Evolutionary conservation across 2,888 invertebrate genomes (phyloP), one percentile per base, ranked within the genome.

Genomic region (Campoplex capitator): DNA sequence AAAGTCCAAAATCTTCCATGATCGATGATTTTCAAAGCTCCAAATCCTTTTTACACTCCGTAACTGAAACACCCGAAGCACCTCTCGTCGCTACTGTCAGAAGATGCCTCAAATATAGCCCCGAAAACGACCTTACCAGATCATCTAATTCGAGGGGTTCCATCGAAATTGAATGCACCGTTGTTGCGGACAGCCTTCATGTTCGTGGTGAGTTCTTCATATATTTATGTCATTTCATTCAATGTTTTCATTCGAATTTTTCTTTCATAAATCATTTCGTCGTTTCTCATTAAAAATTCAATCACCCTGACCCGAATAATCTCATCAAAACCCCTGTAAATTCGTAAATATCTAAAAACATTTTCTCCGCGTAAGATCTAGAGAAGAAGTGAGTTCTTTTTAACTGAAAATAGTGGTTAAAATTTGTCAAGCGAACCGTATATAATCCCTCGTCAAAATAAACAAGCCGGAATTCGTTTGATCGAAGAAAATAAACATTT

Each of bases 141-240:
- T 84, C 89, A 16, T 70, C 82, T 6, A 90, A 89, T 42, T 88
- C 89, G 11, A 89, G 91, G n/a, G 96, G 96, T 38, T 96, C 96
- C 3, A 95, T 97, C 90, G 97, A 97, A 91, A 94, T 97, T 90
- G 96, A 96, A 92, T 96, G 96, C 85, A 94, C 95, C 62, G 95
- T 95, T n/a, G 95, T 95, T 54, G 95, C 95, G 88, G 95, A 96
- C 88, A 95, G 95, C 84, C 96, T 97, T 92, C 96, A 96, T 95
- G 96, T 97, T 91, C 96, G 96, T 95, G 96, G 97, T 97, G 95
- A 96, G 96, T 96, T 94, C 71, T 56, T 23, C 11, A 45, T 56
- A 51, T 16, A 32, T 73, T 73, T 83, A 58, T 87, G 16, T 32
- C 56, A 38, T 16, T 28, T 18, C 32, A 54, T 28, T 62, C 56